Evolutionary conservation across 2,888 invertebrate species (phyloP).

Genomic region (Calameuta idolon): DNA sequence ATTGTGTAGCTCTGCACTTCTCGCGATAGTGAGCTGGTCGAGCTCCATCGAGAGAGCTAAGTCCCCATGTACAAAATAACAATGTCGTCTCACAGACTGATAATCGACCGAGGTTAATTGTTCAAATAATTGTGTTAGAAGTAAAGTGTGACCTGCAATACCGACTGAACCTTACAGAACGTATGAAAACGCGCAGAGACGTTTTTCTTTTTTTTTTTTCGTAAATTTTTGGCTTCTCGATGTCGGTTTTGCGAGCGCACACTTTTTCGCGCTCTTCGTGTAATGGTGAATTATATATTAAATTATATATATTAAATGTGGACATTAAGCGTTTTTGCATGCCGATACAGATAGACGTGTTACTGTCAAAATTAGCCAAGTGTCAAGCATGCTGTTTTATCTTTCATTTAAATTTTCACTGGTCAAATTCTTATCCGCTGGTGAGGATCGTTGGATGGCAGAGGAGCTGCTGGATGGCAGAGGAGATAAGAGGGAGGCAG

Average conservation of each 20-base stretch:
- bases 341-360: background rate
- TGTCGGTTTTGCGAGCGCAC: background rate
- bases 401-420: background rate
- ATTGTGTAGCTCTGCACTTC: slow-evolving; percentile 74
- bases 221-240: background rate
- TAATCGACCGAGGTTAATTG: slow-evolving; percentile 26
- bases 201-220: too few species aligned
- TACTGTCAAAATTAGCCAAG: background rate
- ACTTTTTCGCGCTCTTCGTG: background rate
- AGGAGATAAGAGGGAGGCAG: background rate
- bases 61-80: slow-evolving; percentile 69
- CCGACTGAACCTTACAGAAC: background rate
- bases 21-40: slow-evolving; percentile 73
- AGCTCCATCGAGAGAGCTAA: slow-evolving; percentile 76
- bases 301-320: background rate
- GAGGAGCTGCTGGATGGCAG: too few species aligned
- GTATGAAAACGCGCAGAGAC: too few species aligned
- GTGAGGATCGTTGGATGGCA: background rate
- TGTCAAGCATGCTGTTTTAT: background rate
- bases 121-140: background rate
- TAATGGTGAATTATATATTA: too few species aligned
- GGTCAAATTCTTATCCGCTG: background rate
- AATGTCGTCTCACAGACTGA: slow-evolving; percentile 60
- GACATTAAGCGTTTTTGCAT: background rate
- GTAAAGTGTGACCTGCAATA: background rate